A percentile compares a stretch with the other conserved stretches of the same genome.
Evolutionary conservation across 1,140 invertebrate species (phyloP).

Genomic region (Euglossa dilemma): DNA sequence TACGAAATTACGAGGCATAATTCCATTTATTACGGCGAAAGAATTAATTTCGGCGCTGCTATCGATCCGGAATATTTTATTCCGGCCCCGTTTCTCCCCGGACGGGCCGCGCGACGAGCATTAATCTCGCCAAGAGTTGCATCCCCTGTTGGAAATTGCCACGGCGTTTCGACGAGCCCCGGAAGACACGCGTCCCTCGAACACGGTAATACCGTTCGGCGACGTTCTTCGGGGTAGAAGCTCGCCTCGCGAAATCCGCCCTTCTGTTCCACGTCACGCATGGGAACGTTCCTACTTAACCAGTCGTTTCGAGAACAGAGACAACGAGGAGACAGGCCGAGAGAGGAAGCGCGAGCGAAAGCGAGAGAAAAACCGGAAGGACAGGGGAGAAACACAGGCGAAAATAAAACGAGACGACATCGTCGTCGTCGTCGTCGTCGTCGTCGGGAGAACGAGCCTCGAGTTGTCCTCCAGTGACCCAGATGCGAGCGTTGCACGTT

Average conservation of each 20-base stretch:
- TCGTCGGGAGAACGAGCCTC: background rate
- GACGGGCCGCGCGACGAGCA: background rate
- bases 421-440: background rate
- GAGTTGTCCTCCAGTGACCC: conserved; percentile 12
- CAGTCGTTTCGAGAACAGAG: background rate
- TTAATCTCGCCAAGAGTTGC: background rate
- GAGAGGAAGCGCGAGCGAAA: background rate
- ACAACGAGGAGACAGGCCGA: background rate
- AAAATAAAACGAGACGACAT: conserved; percentile 1
- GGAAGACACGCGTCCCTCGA: background rate
- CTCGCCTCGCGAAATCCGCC: background rate
- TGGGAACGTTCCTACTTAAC: background rate
- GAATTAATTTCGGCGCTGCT: too few relatives aligned
- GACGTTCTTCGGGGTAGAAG: too few relatives aligned
- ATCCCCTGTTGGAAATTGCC: background rate
- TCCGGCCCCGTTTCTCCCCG: background rate
- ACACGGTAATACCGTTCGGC: background rate
- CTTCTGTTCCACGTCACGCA: background rate
- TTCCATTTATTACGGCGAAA: too few relatives aligned
- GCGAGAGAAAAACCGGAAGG: too few relatives aligned
- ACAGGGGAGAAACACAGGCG: background rate
- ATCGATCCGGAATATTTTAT: background rate
- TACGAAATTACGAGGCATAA: too few relatives aligned
- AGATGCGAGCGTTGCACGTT: conserved; percentile 17
- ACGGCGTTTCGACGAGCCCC: background rate